Evolutionary conservation across 2,113 vertebrate genomes (phyloP).

Genomic region (Pogona vitticeps): DNA sequence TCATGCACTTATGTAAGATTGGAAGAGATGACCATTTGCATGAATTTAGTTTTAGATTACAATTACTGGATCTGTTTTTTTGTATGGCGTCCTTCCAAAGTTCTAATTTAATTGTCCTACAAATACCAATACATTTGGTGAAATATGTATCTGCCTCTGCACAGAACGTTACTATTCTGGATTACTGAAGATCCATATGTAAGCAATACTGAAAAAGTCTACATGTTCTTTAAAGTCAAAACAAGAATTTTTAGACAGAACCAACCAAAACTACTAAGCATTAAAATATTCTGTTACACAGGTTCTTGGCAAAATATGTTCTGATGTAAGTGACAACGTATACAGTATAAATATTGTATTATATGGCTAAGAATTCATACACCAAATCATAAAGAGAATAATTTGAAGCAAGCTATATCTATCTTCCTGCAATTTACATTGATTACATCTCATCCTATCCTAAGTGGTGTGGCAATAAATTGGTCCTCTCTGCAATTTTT

Average conservation of each 20-base stretch:
- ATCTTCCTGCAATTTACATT: not conserved
- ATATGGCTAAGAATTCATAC: not conserved
- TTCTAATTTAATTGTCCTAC: not conserved
- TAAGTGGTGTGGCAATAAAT: not conserved
- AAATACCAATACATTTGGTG: not conserved
- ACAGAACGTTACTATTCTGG: not conserved
- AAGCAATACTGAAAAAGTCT: not conserved
- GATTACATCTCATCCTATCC: not conserved
- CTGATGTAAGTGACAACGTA: not conserved
- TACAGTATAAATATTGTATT: slow-evolving; percentile 11
- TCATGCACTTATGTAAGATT: not conserved
- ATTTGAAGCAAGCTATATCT: not conserved
- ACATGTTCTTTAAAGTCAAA: not conserved
- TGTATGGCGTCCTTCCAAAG: not conserved
- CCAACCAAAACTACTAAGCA: not conserved
- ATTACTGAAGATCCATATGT: not conserved
- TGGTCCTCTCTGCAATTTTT: not conserved
- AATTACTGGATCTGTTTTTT: not conserved
- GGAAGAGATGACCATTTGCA: no score
- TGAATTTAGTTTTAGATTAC: not conserved
- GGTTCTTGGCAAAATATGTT: not conserved
- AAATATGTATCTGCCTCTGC: not conserved
- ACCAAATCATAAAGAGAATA: not conserved
- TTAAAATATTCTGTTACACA: not conserved
- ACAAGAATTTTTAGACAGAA: not conserved